Base-by-base conservation (phyloP, 2,888 invertebrate species). In the Sminthurides aquaticus region DNA sequence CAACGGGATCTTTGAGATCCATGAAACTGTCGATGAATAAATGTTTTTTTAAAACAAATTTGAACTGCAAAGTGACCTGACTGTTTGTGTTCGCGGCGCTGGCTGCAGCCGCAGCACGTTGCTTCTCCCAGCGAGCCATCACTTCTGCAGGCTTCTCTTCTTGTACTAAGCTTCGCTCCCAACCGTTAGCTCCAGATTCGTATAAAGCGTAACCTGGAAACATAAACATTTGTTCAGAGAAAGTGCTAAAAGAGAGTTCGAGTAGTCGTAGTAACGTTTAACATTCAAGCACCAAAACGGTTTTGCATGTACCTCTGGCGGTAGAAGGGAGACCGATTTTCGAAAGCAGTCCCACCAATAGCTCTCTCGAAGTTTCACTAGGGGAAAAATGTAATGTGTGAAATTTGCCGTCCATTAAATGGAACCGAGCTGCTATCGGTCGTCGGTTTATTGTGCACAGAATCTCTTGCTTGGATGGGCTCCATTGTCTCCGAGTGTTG, bases 321-420 rank as follows among this genome's bases (percentile, higher is more conserved):
- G 86, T 83, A 64, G 88, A 86, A 65, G 85, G 84, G 65, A 93
- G 84, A 0, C 95, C 95, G 75, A 96, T 91, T 82, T 94, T 95
- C 73, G 87, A 87, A 73, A 91, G 85, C 55, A 96, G 87, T 77
- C 90, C 87, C 76, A 89, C 86, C 78, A 94, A 87, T 1, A 95
- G 89, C 77, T 95, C 93, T 75, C 87, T 86, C 2, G 93, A 90
- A 0, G 93, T 92, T 57, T 94, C 91, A 29, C 92, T 92, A 0
- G 95, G 92, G 77, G 95, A 92, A 80, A 96, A 96, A 80, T 95
- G 95, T 0, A 96, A 87, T 0, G 93, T 91, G 79, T 95, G 91
- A 78, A 93, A 94, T 77, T 94, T 93, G 1, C 94, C 94, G 78
- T 95, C 95, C 85, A 95, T 87, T 76, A 96, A 87, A 78, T 92